A percentile compares a stretch with the other conserved stretches of the same genome.
Conservation (phyloP, 1,140 invertebrate species). For the Formica exsecta region DNA sequence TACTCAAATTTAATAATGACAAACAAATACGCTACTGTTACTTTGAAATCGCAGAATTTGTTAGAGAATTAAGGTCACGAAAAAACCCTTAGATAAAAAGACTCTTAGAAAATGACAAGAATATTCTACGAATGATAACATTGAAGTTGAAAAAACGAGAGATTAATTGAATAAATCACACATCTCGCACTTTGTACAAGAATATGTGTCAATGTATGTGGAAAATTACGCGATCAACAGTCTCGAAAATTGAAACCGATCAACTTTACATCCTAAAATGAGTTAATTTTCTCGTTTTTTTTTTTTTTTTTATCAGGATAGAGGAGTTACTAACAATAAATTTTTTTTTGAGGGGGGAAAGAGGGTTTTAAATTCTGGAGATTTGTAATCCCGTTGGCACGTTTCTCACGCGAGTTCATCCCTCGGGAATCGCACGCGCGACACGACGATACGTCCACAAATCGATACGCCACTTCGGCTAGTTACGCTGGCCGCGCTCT, state of each 20-base stretch:
- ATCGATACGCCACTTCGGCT: constrained; percentile 53
- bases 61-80: background rate
- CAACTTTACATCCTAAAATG: no score
- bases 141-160: background rate
- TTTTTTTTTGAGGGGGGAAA: background rate
- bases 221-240: no score
- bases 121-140: background rate
- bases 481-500: constrained; percentile 42
- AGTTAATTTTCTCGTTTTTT: no score
- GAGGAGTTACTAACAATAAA: no score
- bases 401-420: constrained; percentile 31
- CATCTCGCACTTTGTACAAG: no score
- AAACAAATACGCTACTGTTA: constrained; percentile 1
- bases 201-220: no score
- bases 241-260: no score
- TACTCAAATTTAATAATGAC: constrained; percentile 12
- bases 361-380: background rate
- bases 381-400: background rate
- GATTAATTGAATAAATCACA: background rate
- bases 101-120: background rate
- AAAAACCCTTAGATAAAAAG: background rate
- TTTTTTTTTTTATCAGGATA: no score
- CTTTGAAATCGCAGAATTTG: background rate
- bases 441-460: constrained; percentile 23
- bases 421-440: constrained; percentile 38